Evolutionary conservation across 2,797 vertebrate genomes (phyloP).

Genomic region (Pseudomugil gertrudae): DNA sequence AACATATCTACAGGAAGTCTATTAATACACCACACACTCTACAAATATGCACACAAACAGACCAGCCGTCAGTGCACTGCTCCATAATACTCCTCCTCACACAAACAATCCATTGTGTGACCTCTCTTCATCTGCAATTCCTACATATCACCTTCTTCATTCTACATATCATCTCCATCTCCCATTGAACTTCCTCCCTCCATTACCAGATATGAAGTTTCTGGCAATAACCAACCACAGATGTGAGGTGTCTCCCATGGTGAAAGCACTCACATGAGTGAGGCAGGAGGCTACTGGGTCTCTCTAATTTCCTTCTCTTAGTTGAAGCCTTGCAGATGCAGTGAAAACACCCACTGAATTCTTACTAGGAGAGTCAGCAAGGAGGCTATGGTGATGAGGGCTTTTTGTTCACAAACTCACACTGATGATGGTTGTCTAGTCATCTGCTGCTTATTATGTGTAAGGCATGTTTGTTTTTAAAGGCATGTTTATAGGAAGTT

Average conservation of each 20-base stretch:
- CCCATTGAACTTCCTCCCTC: slow-evolving; percentile 52
- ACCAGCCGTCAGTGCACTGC: not conserved
- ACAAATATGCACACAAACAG: slow-evolving; percentile 45
- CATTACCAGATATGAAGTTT: slow-evolving; percentile 64
- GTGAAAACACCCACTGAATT: slow-evolving; percentile 72
- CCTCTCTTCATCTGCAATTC: slow-evolving; percentile 31
- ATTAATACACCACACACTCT: slow-evolving; percentile 63
- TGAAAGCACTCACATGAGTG: slow-evolving; percentile 51
- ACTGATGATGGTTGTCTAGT: slow-evolving; percentile 59
- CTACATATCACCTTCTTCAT: slow-evolving; percentile 40
- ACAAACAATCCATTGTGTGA: slow-evolving; percentile 29
- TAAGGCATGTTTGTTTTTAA: slow-evolving; percentile 30
- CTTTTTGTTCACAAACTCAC: slow-evolving; percentile 36
- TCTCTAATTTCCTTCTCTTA: slow-evolving; percentile 58
- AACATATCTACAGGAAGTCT: slow-evolving; percentile 74
- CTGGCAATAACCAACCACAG: slow-evolving; percentile 66
- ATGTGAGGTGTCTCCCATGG: slow-evolving; percentile 58
- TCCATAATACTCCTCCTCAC: slow-evolving; percentile 23
- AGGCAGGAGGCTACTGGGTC: slow-evolving; percentile 55
- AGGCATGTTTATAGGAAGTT: not conserved
- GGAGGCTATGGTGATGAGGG: slow-evolving; percentile 50
- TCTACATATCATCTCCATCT: slow-evolving; percentile 63
- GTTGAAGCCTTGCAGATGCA: slow-evolving; percentile 45
- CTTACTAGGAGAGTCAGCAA: slow-evolving; percentile 65
- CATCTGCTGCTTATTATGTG: slow-evolving; percentile 67